Evolutionary conservation across 1,140 invertebrate genomes (phyloP).

Genomic region (Drosophila nannoptera): DNA sequence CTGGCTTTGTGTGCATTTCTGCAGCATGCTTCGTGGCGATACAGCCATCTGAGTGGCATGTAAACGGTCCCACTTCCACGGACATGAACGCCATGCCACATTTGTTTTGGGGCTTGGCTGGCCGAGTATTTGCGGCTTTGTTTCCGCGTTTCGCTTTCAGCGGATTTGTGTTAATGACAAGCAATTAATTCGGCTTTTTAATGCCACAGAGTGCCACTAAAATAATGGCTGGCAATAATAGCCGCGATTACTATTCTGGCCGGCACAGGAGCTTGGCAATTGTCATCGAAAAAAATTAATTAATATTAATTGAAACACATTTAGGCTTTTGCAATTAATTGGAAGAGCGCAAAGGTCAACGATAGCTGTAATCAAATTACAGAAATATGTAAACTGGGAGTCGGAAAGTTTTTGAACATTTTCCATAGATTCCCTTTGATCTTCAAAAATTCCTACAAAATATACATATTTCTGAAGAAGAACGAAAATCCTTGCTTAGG

Average conservation of each 20-base stretch:
- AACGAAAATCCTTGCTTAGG: not conserved
- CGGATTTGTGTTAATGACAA: slow-evolving; percentile 66
- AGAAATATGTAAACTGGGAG: too few relatives aligned
- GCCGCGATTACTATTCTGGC: not conserved
- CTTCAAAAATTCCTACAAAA: too few relatives aligned
- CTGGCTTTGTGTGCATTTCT: slow-evolving; percentile 32
- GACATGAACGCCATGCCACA: slow-evolving; percentile 57
- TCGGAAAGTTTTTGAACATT: too few relatives aligned
- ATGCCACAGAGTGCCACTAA: slow-evolving; percentile 11
- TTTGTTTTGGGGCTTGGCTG: slow-evolving; percentile 48
- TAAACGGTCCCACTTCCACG: slow-evolving; percentile 33
- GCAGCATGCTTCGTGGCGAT: slow-evolving; percentile 21
- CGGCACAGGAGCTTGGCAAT: too few relatives aligned
- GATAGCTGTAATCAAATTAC: too few relatives aligned
- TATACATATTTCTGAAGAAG: too few relatives aligned
- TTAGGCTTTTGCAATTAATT: too few relatives aligned
- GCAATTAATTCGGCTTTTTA: slow-evolving; percentile 68
- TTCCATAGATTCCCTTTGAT: too few relatives aligned
- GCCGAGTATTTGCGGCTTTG: slow-evolving; percentile 25
- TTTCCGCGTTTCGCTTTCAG: slow-evolving; percentile 40
- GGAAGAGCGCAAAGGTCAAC: too few relatives aligned
- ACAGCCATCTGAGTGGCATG: slow-evolving; percentile 21
- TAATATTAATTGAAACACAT: not conserved
- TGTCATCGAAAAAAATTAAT: too few relatives aligned
- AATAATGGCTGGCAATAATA: slow-evolving; percentile 3